Base-by-base conservation (phyloP, 2,113 vertebrate genomes). In the Acanthochromis polyacanthus region DNA sequence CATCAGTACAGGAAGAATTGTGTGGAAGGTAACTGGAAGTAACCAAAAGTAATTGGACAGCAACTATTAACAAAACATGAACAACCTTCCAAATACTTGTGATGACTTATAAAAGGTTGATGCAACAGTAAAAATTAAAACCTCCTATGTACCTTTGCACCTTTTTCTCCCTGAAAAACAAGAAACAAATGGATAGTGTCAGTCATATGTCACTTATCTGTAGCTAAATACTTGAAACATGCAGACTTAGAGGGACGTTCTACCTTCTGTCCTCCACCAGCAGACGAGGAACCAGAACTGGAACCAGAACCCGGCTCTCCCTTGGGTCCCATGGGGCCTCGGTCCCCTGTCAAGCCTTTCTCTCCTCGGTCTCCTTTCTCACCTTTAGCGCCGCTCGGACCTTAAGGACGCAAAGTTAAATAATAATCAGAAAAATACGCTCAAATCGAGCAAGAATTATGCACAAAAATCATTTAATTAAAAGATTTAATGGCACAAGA, bases 101-200 rank as follows among this genome's bases (percentile, higher is more conserved):
- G 32, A 36, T 10, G 7, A 36, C 4, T 32, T 32, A 6, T 32
- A 43, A 43, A 11, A 14, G 12, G 8, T 14, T 14, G 25, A 25
- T 25, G 1, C 3, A 25, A 43, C 11, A 43, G 11, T 12, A 43
- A 15, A 43, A 12, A 43, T 43, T 43, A 14, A 43, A 43, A 43
- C 3, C 32, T 36, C 40, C 40, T 14, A 84, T 81, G 8, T 87
- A 97, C 96, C 96, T 96, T 97, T 60, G 81, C 0, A 1, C 96
- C 96, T 52, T 95, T 89, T 19, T 96, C 96, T 82, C 96, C 96
- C 89, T 95, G 93, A 86, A 85, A 75, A 38, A 58, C 16, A 40
- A 56, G 16, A 20, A 63, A 38, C 75, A 1, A 61, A 4, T 81
- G 43, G 1, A 46, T 2, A 43, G 6, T 22, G 46, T 59, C n/a